Base-by-base conservation (phyloP, 2,113 vertebrate genomes). In the Machaerirhynchus nigripectus region DNA sequence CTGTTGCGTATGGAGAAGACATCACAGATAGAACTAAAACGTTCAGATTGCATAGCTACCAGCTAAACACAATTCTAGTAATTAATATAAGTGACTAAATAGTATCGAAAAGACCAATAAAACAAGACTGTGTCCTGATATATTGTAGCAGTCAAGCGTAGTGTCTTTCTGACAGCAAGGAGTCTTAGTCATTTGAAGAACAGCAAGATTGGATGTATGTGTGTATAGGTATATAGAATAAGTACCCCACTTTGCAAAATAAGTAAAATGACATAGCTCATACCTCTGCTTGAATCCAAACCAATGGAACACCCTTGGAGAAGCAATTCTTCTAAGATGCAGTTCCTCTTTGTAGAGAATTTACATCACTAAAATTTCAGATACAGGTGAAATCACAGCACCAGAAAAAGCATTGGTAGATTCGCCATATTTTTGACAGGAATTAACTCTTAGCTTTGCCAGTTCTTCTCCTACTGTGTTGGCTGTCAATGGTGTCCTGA, bases 401-500 rank as follows among this genome's bases (percentile, higher is more conserved):
- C 11, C 19, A 71, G 12, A 53, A 75, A 20, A 76, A 90, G 13
- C 35, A 20, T 6, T 78, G 40, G 9, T 27, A 42, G 21, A 42
- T 28, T 49, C 46, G 3, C 2, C 6, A 8, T 44, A 28, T 53
- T 57, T 49, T 24, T 50, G 10, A n/a, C 1, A 37, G n/a, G 39
- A 84, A 56, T 28, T 44, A 73, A 15, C 6, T 74, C 22, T 59
- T 80, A 31, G 18, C 3, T 84, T 76, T 93, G 13, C 4, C 16
- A 28, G 4, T 60, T 46, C 4, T 56, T 40, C 28, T 42, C 4
- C n/a, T 78, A 16, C 11, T 57, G 3, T 53, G 17, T 49, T 69
- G 13, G 28, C 28, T 64, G 13, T 23, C 7, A 18, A 10, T 1
- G 0, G 1, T 21, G n/a, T 18, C 56, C 11, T 49, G 49, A 63